Evolutionary conservation across 1,140 invertebrate species (phyloP), one percentile per base, ranked within the genome.

Genomic region (Microplitis demolitor): DNA sequence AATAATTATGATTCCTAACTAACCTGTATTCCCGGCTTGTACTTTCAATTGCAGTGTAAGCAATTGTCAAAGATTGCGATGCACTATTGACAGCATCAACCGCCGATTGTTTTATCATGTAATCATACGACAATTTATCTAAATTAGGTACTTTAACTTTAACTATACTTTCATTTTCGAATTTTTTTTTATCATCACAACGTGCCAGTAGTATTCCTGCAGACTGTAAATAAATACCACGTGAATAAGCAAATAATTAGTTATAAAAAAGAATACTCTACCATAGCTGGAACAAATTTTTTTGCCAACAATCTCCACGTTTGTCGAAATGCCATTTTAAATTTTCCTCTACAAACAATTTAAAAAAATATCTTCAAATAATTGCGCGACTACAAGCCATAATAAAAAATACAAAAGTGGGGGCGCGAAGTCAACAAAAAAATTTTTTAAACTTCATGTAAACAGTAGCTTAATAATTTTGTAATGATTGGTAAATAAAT

Each of bases 21-120:
- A 80, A 84, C 85, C 84, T 82, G 50, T 86, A 86, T 58, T 86
- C 83, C 60, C 72, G 71, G 76, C 85, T 84, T 1, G 73, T 76
- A 70, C 37, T 76, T 77, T 84, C 81, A 72, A 87, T 79, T 39
- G 85, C 80, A n/a, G 72, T 71, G 70, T 81, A 86, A 37, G 78
- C 81, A 64, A 86, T 45, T 24, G 84, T 87, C 54, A 87, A 76
- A 68, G 79, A 74, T 68, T 83, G 79, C 13, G 83, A 80, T 66
- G 82, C 80, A 77, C 82, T 86, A 34, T 86, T 86, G 14, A 82
- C 81, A 74, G 79, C 78, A 66, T 83, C 78, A 24, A 86, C 73
- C 2, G 81, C 78, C n/a, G 84, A 85, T 74, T 85, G 82, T 74
- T 85, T 82, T 34, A 87, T 82, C 79, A 85, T 81, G 68, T 81